These are phyloP conservation scores for Pogonomyrmex californicus DNA, from an alignment of 1,140 invertebrate genomes.

Conservation along the genomic window DNA sequence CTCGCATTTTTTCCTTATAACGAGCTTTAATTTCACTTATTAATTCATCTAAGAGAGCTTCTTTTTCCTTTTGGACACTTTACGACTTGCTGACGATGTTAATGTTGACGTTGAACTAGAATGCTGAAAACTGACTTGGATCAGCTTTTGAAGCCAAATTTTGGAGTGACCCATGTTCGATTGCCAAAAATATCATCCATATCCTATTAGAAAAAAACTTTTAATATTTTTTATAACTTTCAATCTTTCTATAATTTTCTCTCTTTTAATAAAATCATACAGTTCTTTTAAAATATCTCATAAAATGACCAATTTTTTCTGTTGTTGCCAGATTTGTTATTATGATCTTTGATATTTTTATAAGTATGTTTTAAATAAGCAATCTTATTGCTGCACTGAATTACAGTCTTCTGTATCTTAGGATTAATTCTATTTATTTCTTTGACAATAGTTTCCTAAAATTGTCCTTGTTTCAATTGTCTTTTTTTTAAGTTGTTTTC, in stretches of 20 bases:
- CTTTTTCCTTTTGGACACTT: constrained; percentile 1
- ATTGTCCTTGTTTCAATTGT: constrained; percentile 10
- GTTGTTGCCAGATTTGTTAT: constrained; percentile 6
- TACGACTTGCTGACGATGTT: not conserved
- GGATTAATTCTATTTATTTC: constrained; percentile 15
- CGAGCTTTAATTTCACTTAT: not conserved
- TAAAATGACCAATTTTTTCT: constrained; percentile 15
- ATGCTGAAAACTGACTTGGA: not conserved
- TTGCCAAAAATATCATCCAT: constrained; percentile 2
- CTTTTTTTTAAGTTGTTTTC: not conserved
- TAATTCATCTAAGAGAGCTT: not conserved
- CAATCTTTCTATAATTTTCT: no score
- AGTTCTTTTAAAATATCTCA: not conserved
- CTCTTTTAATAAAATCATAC: not conserved
- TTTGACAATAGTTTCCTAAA: constrained; percentile 20
- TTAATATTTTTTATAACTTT: no score
- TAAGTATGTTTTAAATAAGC: constrained; percentile 7
- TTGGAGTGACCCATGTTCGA: not conserved
- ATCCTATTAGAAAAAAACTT: not conserved
- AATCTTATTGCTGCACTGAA: not conserved
- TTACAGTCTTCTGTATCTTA: not conserved
- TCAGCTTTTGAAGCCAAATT: constrained; percentile 22
- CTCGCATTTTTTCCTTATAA: not conserved
- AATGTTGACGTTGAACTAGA: not conserved
- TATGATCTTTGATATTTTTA: not conserved